Percentiles rank a stretch among this genome's conserved stretches.
phyloP scores from a whole-genome alignment of 2,113 vertebrate genomes.

The Phainopepla nitens region DNA sequence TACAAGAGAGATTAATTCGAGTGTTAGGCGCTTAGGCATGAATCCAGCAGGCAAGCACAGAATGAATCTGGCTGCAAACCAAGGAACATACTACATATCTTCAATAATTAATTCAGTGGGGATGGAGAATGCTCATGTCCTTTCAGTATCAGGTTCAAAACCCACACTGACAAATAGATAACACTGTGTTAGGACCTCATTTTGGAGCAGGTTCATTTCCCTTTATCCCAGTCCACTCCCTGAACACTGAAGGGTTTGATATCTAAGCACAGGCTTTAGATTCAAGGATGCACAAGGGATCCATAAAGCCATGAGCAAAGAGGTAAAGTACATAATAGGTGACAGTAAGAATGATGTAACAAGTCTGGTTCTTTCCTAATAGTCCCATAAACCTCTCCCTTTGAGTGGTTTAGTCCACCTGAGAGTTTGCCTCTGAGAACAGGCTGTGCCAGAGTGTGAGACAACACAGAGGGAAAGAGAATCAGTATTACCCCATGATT shows the following conservation, averaged over 20 bases:
- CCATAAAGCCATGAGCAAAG: neutral
- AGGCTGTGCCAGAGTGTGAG: neutral
- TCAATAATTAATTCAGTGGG: neutral
- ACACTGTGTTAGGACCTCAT: neutral
- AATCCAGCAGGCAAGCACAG: neutral
- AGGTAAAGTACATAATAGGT: neutral
- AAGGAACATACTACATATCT: neutral
- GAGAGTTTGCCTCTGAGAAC: neutral
- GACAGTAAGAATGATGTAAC: neutral
- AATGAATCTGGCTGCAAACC: neutral
- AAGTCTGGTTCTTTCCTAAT: neutral
- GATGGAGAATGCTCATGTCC: neutral
- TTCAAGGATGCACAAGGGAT: neutral
- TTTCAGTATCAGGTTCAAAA: neutral
- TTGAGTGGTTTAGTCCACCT: neutral
- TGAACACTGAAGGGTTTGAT: neutral
- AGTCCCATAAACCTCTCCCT: neutral
- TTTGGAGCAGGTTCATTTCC: neutral
- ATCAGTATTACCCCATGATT: neutral
- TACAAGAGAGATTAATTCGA: neutral
- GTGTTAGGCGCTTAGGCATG: neutral
- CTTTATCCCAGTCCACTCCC: neutral
- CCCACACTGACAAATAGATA: neutral
- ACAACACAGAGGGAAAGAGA: neutral
- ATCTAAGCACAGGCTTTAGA: neutral